These are phyloP conservation scores for Mesochorus sp. DNA, from an alignment of 2,888 invertebrate species.

Conservation along the genomic window DNA sequence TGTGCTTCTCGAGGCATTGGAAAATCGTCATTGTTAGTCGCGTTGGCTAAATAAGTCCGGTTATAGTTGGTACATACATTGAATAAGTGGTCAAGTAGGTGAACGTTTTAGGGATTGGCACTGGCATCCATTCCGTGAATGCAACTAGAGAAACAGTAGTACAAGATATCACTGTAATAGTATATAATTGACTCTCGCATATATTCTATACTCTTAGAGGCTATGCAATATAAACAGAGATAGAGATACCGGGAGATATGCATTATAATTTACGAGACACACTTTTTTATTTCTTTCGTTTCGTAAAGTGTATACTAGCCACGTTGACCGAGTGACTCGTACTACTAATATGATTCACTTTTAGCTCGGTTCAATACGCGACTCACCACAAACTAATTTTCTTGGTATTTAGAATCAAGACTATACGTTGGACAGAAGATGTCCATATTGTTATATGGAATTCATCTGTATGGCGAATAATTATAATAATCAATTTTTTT, in stretches of 20 bases:
- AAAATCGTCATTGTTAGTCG: slow-evolving; percentile 24
- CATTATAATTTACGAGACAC: background rate
- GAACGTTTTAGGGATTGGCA: slow-evolving; percentile 43
- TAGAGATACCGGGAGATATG: slow-evolving; percentile 4
- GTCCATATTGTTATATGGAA: no score
- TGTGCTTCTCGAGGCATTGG: slow-evolving; percentile 9
- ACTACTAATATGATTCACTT: background rate
- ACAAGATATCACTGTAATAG: slow-evolving; percentile 28
- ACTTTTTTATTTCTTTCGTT: background rate
- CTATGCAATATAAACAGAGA: no score
- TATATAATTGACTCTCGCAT: slow-evolving; percentile 22
- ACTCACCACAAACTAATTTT: background rate
- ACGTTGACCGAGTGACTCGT: slow-evolving; percentile 19
- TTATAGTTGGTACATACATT: background rate
- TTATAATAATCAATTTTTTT: no score
- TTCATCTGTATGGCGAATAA: no score
- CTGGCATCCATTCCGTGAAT: slow-evolving; percentile 27
- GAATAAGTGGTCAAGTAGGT: slow-evolving; percentile 36
- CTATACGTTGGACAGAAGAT: no score
- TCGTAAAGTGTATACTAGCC: background rate
- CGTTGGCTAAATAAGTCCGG: slow-evolving; percentile 29
- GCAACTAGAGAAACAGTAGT: slow-evolving; percentile 29
- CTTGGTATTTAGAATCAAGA: no score
- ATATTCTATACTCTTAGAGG: background rate
- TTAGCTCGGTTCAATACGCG: background rate